phyloP scores from a whole-genome alignment of 2,888 invertebrate species.

The Thalpophila matura region DNA sequence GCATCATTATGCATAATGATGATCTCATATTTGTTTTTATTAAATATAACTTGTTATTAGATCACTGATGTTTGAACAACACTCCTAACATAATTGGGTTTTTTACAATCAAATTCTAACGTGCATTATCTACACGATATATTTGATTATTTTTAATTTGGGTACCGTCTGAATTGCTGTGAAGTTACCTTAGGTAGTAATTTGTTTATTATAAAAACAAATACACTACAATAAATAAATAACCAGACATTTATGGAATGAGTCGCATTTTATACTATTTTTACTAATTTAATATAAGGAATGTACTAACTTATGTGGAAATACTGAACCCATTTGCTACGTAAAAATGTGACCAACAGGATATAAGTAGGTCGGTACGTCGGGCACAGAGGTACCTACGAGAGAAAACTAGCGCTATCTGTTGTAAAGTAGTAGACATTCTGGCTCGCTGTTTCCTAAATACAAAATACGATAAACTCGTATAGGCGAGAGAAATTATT shows the following conservation, averaged over 20 bases:
- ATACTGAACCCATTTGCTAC: not conserved
- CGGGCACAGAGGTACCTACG: too few species aligned
- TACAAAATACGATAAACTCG: conserved; percentile 19
- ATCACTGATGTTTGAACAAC: conserved; percentile 40
- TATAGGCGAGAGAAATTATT: conserved; percentile 22
- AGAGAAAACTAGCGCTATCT: conserved; percentile 68
- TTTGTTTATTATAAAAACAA: not conserved
- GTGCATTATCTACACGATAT: not conserved
- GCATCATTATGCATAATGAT: conserved; percentile 43
- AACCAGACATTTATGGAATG: not conserved
- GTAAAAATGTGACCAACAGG: too few species aligned
- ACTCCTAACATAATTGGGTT: conserved; percentile 35
- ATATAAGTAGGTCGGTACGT: too few species aligned
- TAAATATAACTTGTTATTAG: conserved; percentile 56
- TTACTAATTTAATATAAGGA: too few species aligned
- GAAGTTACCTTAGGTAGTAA: not conserved
- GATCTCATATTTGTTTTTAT: conserved; percentile 55
- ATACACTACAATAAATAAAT: not conserved
- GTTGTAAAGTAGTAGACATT: conserved; percentile 41
- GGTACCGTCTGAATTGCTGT: not conserved
- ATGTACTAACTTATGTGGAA: too few species aligned
- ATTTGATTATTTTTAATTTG: not conserved
- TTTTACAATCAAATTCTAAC: conserved; percentile 36
- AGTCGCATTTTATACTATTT: not conserved
- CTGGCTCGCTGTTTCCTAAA: not conserved